Conservation (phyloP, 1,140 invertebrate genomes). For the Penaeus chinensis region DNA sequence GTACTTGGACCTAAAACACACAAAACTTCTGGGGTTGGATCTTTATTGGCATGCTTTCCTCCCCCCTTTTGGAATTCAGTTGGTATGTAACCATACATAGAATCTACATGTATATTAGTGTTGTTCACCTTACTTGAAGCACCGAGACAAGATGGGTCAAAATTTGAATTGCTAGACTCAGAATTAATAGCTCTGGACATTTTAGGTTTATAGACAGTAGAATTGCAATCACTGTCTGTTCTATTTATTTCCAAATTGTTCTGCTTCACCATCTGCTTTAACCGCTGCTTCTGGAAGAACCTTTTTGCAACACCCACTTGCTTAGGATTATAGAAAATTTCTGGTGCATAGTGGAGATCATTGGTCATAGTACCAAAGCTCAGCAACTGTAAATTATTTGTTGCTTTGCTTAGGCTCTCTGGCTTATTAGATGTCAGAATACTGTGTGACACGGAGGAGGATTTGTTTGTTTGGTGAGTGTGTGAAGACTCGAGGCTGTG, state of each 20-base stretch:
- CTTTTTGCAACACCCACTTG: slow-evolving; percentile 92
- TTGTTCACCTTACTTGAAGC: slow-evolving; percentile 77
- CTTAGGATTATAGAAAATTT: slow-evolving; percentile 92
- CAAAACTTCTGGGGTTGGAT: slow-evolving; percentile 59
- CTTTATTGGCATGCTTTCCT: slow-evolving; percentile 59
- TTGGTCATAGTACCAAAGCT: slow-evolving; percentile 67
- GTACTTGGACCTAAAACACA: slow-evolving; percentile 60
- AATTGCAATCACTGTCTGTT: slow-evolving; percentile 73
- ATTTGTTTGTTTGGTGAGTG: slow-evolving; percentile 67
- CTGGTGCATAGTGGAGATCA: slow-evolving; percentile 67
- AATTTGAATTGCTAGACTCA: slow-evolving; percentile 72
- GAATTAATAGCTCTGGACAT: slow-evolving; percentile 75
- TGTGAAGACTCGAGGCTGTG: slow-evolving; percentile 66
- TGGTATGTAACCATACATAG: slow-evolving; percentile 63
- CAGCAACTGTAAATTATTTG: slow-evolving; percentile 55
- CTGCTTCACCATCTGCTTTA: slow-evolving; percentile 76
- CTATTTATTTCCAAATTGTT: slow-evolving; percentile 80
- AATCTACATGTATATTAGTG: slow-evolving; percentile 80
- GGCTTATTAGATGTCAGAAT: slow-evolving; percentile 65
- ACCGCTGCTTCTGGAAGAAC: slow-evolving; percentile 89
- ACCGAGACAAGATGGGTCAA: slow-evolving; percentile 59
- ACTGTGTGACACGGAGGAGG: slow-evolving; percentile 65
- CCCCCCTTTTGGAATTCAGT: slow-evolving; percentile 38
- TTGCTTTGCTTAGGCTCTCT: slow-evolving; percentile 59
- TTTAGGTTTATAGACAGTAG: slow-evolving; percentile 70